These are phyloP conservation scores for Mythimna albipuncta DNA, from an alignment of 2,888 invertebrate genomes.

Conservation along the genomic window DNA sequence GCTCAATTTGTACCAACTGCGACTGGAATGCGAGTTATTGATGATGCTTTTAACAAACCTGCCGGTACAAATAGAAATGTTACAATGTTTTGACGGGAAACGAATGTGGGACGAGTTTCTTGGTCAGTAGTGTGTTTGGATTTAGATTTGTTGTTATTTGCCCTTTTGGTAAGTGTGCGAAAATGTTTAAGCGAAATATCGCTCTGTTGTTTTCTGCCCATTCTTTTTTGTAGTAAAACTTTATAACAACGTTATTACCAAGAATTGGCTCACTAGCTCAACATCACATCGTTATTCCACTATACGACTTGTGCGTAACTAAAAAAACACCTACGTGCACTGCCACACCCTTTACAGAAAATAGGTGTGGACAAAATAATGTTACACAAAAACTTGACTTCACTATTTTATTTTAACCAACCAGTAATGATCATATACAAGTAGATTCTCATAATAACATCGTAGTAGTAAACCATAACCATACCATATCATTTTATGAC, in stretches of 20 bases:
- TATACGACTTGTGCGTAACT: too few species aligned
- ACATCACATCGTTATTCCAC: too few species aligned
- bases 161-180: neutral
- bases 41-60: conserved; percentile 64
- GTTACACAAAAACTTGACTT: neutral
- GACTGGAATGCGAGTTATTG: conserved; percentile 56
- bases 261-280: neutral
- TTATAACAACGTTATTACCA: neutral
- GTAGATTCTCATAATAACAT: neutral
- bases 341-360: neutral
- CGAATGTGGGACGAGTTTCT: conserved; percentile 19
- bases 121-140: conserved; percentile 29
- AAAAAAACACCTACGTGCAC: too few species aligned
- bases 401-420: neutral
- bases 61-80: conserved; percentile 49
- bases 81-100: conserved; percentile 33
- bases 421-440: neutral
- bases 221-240: neutral
- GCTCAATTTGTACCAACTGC: conserved; percentile 49
- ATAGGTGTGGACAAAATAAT: neutral
- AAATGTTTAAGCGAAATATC: too few species aligned
- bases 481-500: conserved; percentile 8
- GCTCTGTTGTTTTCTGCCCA: neutral
- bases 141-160: conserved; percentile 34
- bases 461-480: conserved; percentile 3